Conservation (phyloP, 2,113 vertebrate genomes). For the Heliornis fulica region DNA sequence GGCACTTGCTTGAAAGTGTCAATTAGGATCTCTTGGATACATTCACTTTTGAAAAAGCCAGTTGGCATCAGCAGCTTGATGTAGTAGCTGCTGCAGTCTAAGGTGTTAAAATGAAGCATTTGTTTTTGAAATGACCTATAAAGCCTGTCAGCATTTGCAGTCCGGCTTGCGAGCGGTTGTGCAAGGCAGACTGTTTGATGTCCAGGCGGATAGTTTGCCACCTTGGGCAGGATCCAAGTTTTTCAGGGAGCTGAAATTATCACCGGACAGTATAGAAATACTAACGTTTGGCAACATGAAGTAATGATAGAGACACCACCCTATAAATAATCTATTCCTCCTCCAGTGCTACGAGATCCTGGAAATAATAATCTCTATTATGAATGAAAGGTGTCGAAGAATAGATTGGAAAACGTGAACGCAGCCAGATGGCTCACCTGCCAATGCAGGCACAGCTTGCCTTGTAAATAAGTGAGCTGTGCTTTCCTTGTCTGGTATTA, state of each 20-base stretch:
- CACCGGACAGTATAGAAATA: not conserved
- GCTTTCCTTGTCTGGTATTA: not conserved
- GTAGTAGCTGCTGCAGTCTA: conserved; percentile 25
- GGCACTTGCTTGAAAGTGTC: conserved; percentile 53
- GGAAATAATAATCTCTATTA: not conserved
- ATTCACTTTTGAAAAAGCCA: conserved; percentile 29
- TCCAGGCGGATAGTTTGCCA: not conserved
- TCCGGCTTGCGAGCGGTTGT: not conserved
- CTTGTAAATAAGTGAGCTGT: conserved; percentile 23
- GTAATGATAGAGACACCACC: conserved; percentile 34
- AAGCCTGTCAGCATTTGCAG: conserved; percentile 60
- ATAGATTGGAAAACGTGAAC: not conserved
- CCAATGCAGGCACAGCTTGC: not conserved
- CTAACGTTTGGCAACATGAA: not conserved
- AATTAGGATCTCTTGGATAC: conserved; percentile 56
- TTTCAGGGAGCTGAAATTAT: conserved; percentile 49
- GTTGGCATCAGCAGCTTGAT: conserved; percentile 24
- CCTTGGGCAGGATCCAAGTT: conserved; percentile 54
- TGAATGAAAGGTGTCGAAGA: conserved; percentile 42
- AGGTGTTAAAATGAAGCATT: conserved; percentile 64
- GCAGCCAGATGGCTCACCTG: conserved; percentile 26
- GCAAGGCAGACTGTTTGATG: conserved; percentile 37
- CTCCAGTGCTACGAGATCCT: not conserved
- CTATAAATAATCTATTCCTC: conserved; percentile 44
- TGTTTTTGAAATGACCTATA: conserved; percentile 68